Conservation (phyloP, 2,888 invertebrate genomes). For the Rosalia funebris region DNA sequence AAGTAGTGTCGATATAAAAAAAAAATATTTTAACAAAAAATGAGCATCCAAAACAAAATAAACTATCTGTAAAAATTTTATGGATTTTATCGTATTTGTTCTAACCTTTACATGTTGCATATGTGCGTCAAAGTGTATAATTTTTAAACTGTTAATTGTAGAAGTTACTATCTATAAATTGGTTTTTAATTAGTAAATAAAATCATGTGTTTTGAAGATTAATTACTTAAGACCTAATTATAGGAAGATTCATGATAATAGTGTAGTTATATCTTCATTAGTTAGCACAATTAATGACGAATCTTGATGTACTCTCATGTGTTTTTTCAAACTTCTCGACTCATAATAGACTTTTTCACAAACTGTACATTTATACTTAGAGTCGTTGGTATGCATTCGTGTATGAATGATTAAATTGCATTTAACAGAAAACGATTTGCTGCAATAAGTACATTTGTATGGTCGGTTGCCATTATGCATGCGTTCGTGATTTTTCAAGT, state of each 20-base stretch:
- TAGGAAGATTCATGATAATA: constrained; percentile 16
- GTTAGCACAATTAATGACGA: constrained; percentile 17
- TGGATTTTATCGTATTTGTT: no score
- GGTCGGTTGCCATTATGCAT: constrained; percentile 13
- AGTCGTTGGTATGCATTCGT: constrained; percentile 16
- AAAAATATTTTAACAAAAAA: no score
- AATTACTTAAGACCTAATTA: no score
- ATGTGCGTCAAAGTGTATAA: no score
- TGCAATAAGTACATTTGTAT: constrained; percentile 13
- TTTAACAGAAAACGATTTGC: constrained; percentile 13
- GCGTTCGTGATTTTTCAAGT: constrained; percentile 16
- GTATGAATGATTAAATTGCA: constrained; percentile 22
- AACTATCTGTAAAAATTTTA: no score
- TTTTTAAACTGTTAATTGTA: no score
- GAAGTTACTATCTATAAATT: no score
- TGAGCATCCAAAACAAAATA: no score
- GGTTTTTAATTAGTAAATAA: no score
- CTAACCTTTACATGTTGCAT: no score
- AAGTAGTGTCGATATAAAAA: no score
- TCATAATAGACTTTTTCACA: constrained; percentile 18
- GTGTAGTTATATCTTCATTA: constrained; percentile 22
- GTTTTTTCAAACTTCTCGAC: constrained; percentile 15
- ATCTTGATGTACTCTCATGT: constrained; percentile 21
- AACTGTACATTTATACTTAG: constrained; percentile 20
- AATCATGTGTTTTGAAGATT: no score